phyloP scores from a whole-genome alignment of 1,140 invertebrate species.

The Matsumurasca onukii region DNA sequence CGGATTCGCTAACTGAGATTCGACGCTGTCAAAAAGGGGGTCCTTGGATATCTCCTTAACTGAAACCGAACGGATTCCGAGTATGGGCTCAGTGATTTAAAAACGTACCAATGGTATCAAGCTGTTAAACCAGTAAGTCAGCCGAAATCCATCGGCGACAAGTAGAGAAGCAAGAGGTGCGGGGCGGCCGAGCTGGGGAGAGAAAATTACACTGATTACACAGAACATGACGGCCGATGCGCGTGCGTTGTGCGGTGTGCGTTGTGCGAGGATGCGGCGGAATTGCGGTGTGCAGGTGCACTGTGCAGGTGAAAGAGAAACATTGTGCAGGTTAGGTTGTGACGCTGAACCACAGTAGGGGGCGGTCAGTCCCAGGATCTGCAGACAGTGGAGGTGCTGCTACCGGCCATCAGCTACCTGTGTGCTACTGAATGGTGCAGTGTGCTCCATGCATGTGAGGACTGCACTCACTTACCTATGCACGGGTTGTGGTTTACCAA shows the following conservation, averaged over 20 bases:
- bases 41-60: conserved; percentile 35
- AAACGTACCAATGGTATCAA: conserved; percentile 21
- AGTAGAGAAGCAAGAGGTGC: not conserved
- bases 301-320: no score
- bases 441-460: not conserved
- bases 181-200: not conserved
- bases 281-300: not conserved
- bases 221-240: not conserved
- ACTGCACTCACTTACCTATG: conserved; percentile 70
- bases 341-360: no score
- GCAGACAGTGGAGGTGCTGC: no score
- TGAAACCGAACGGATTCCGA: conserved; percentile 35
- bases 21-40: conserved; percentile 23
- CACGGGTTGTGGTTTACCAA: conserved; percentile 89
- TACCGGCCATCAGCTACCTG: no score
- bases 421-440: no score
- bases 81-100: conserved; percentile 31
- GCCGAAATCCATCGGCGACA: not conserved
- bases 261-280: not conserved
- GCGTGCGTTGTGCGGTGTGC: not conserved
- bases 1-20: conserved; percentile 30
- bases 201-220: no score
- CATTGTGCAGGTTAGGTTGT: no score
- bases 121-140: conserved; percentile 20
- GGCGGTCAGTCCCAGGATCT: no score